phyloP scores from a whole-genome alignment of 2,888 invertebrate species.

The Sinelater perroti region DNA sequence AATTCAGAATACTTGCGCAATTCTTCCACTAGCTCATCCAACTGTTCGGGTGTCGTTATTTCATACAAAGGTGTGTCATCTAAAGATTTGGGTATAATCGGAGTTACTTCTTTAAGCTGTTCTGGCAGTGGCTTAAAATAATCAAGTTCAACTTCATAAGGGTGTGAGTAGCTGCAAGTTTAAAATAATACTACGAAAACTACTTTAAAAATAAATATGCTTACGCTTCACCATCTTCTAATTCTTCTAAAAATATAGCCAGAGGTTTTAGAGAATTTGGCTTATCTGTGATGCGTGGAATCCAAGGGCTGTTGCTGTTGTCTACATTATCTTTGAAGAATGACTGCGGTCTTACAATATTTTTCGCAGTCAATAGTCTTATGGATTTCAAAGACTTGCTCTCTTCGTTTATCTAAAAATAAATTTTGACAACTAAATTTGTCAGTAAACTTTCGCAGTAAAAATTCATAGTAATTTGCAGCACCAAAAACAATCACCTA shows the following conservation, averaged over 20 bases:
- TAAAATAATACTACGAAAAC: not conserved
- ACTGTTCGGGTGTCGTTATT: conserved; percentile 71
- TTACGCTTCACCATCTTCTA: conserved; percentile 68
- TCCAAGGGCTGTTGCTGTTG: conserved; percentile 81
- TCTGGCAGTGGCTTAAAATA: conserved; percentile 69
- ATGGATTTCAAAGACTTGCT: conserved; percentile 52
- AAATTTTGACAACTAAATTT: not conserved
- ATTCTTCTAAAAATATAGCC: conserved; percentile 75
- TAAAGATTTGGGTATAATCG: conserved; percentile 61
- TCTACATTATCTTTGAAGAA: conserved; percentile 86
- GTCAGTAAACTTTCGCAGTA: not conserved
- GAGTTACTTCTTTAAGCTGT: conserved; percentile 57
- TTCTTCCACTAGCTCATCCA: conserved; percentile 73
- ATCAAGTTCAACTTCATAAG: conserved; percentile 86
- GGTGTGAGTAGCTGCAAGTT: conserved; percentile 78
- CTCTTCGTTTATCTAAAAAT: conserved; percentile 2
- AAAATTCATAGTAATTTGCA: conserved; percentile 3
- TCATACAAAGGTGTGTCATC: conserved; percentile 73
- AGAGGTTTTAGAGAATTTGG: conserved; percentile 88
- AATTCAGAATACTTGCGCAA: conserved; percentile 75
- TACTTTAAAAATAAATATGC: conserved; percentile 39
- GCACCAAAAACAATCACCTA: too few species aligned
- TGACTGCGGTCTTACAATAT: conserved; percentile 83
- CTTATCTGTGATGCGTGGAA: conserved; percentile 84
- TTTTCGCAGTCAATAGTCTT: conserved; percentile 73